Base-by-base conservation (phyloP, 2,888 invertebrate species). In the Stenodera caucasica region DNA sequence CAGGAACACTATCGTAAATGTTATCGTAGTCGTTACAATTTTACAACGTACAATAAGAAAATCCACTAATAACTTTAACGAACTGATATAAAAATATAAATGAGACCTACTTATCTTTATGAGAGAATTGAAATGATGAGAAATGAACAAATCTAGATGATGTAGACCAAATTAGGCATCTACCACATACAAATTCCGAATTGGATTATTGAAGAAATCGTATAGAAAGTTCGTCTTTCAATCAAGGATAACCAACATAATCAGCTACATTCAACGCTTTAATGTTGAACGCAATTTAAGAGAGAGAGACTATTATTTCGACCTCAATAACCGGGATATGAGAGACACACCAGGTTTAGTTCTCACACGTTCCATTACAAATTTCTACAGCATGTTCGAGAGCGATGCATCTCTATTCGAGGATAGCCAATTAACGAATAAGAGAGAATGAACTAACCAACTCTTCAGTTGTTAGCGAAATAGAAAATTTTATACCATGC, bases 311-410 rank as follows among this genome's bases (percentile, higher is more conserved):
- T 35, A 35, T 14, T 14, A 40, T 5, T 12, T 15, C 53, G 21
- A 53, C n/a, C 2, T 21, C 18, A 32, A 21, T 33, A 52, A 52
- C 52, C n/a, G n/a, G 52, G 33, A 26, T 33, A 52, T 32, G 52
- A 52, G 29, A 32, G 15, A n/a, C 32, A 33, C 52, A 52, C 32
- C 52, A 30, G 52, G 52, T 32, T 21, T 52, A 12, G 52, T 52
- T 52, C 52, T 2, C 52, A 52, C 52, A 52, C 52, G 52, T 52
- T 52, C 32, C n/a, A 52, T 52, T 26, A 52, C 23, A 52, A 52
- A 33, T 32, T 52, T 33, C 52, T 15, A 33, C n/a, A 9, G 29
- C 8, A 29, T 32, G 49, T n/a, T 49, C 52, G 45, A 7, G 32
- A 18, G 32, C 33, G 52, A 52, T 52, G 52, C 32, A 52, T 21